Conservation (phyloP, 2,113 vertebrate species). For the Andinoacara biseriatus region DNA sequence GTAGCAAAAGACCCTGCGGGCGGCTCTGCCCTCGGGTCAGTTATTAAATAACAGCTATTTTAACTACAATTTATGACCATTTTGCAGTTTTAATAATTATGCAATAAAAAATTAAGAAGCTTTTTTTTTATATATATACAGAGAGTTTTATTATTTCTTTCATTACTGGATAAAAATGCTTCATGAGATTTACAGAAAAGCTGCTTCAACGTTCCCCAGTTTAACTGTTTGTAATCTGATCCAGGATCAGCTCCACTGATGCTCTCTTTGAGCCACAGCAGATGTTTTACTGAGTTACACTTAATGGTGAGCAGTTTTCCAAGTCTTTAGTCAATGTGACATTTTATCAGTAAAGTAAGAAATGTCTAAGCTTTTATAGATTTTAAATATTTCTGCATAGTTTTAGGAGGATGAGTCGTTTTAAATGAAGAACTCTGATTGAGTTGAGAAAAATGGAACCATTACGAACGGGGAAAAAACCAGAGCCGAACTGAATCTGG, state of each 20-base stretch:
- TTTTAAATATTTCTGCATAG: no score
- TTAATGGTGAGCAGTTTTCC: no score
- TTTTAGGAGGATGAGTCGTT: neutral
- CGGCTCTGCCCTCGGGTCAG: rapidly evolving
- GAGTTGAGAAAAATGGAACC: neutral
- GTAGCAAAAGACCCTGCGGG: neutral
- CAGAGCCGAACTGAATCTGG: neutral
- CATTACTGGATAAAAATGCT: neutral
- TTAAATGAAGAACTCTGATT: neutral
- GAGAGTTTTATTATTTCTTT: neutral
- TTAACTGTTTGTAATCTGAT: neutral
- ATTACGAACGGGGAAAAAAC: neutral
- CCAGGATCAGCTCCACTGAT: neutral
- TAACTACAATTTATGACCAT: neutral
- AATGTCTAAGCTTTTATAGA: neutral
- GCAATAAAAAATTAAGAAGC: neutral
- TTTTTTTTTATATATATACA: neutral
- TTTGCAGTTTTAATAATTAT: neutral
- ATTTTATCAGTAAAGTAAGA: neutral
- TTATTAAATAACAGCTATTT: neutral
- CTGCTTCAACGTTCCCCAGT: neutral
- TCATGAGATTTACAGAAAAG: neutral
- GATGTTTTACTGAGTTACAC: no score
- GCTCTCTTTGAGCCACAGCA: no score
- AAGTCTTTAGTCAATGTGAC: neutral